Base-by-base conservation (phyloP, 2,113 vertebrate genomes). In the Ailurus styani region DNA sequence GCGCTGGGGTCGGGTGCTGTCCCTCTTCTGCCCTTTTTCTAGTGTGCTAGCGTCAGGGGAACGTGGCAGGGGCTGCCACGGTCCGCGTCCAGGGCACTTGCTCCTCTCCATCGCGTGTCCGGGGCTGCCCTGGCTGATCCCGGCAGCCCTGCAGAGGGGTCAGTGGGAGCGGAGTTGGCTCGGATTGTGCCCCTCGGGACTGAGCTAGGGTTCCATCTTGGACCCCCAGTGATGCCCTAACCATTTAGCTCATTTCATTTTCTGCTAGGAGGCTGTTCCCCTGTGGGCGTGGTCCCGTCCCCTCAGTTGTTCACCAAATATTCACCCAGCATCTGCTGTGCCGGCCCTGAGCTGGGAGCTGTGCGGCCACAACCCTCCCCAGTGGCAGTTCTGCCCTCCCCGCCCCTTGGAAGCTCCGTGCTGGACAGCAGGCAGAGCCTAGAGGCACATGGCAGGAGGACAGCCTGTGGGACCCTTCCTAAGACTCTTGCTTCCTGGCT, bases 31-130 rank as follows among this genome's bases (percentile, higher is more conserved):
- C 11, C 40, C 3, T 4, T 0, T 4, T 25, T 79, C 75, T 90
- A 0, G 34, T 18, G 23, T n/a, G 29, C 45, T 68, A 5, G 20
- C 62, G 34, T 34, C 54, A 55, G 73, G 54, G 29, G 72, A 62
- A 14, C 0, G 0, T 15, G 50, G 37, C 7, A 5, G 54, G 57
- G 15, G 13, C 64, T 12, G 40, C 57, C 1, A 0, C 23, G 0
- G 12, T 45, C 10, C 42, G 29, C 17, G 10, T 34, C 25, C 57
- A 9, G 1, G 25, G 7, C 7, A 0, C 60, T 45, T 79, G 60
- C 91, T 72, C 20, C 55, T 50, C 21, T 50, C 37, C 6, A 0
- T 60, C 13, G 15, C 20, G 34, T 17, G 0, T 27, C 20, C 0
- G 3, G 54, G 37, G 29, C 78, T 11, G 7, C 62, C 18, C 25